Evolutionary conservation across 2,113 vertebrate genomes (phyloP), one percentile per base, ranked within the genome.

Genomic region (Passer domesticus): DNA sequence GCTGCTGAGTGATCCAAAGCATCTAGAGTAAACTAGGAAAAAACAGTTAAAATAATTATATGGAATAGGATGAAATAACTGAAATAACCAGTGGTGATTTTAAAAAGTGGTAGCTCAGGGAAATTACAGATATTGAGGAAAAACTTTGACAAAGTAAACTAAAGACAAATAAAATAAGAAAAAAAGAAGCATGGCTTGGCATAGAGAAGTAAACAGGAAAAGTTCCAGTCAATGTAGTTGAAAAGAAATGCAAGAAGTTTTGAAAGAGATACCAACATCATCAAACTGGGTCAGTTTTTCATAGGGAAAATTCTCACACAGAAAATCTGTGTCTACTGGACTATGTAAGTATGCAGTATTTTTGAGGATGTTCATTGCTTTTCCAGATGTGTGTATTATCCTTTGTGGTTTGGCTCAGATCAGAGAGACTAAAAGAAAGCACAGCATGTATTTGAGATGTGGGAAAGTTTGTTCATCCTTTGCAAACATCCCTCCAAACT

Each of bases 321-420:
- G 19, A 94, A 37, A 52, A 87, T 11, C 35, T 52, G 1, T 74
- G 52, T 88, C 68, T 86, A 20, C 55, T 83, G 73, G 41, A 11
- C 44, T 90, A 15, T 86, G 50, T 44, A 83, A 94, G 44, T 44
- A 82, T 88, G 78, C 41, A 72, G 44, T 46, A 19, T 62, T 88
- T 95, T 80, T 58, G 63, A 91, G 87, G 89, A 88, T 88, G 41
- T 88, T 89, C 28, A 46, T 94, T 89, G 90, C 90, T 88, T 95
- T 96, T 92, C 82, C 94, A 95, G 78, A 94, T 95, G 91, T 64
- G 33, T 83, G 27, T 86, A 63, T 93, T 94, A 67, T 46, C 63
- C 75, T 85, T 92, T 95, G 93, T 95, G 96, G 95, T 96, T 95
- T 97, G 90, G 90, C 95, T 90, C 89, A 62, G 84, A 91, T 74